Base-by-base conservation (phyloP, 2,797 vertebrate genomes). In the Microctenopoma steveboyesi region DNA sequence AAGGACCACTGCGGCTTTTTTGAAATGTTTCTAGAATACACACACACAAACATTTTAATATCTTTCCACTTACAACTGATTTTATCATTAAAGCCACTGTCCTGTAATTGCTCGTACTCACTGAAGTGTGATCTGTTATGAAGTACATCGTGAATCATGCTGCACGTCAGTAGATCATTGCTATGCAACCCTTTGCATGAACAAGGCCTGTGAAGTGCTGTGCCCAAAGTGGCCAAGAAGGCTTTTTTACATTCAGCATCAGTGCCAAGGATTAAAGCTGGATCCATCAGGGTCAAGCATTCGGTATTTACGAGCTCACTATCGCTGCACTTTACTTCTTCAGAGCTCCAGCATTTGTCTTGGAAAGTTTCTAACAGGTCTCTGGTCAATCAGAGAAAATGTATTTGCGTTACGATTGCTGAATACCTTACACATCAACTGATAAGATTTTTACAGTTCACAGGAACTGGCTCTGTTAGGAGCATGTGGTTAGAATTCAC, bases 121-220 rank as follows among this genome's bases (percentile, higher is more conserved):
- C 94, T 86, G 86, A 96, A 95, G 81, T 91, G 93, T 30, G 94
- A 92, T 64, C 90, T 94, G 63, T 95, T 94, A 51, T 96, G 95
- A 75, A 99, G 83, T 55, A 95, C 88, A 3, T 94, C 85, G 6
- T 93, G 91, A 84, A 96, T 93, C 76, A 87, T 83, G 55, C 86
- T 67, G 69, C 97, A 98, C 22, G 89, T 70, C 51, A 81, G 43
- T 3, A 94, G 87, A 64, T 96, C 85, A 0, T 15, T 2, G 0
- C 66, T 74, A 22, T 80, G 56, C 9, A 91, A 1, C 16, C 87
- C 76, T 56, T 87, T 81, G 70, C 97, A 98, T 8, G 92, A 92
- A 61, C 97, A 98, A 0, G 93, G 92, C 4, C 76, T 51, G 15
- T 93, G 96, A 55, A 97, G 95, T 13, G 86, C 4, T 0, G 95